phyloP scores from a whole-genome alignment of 1,140 invertebrate genomes.

The Vollenhovia emeryi region DNA sequence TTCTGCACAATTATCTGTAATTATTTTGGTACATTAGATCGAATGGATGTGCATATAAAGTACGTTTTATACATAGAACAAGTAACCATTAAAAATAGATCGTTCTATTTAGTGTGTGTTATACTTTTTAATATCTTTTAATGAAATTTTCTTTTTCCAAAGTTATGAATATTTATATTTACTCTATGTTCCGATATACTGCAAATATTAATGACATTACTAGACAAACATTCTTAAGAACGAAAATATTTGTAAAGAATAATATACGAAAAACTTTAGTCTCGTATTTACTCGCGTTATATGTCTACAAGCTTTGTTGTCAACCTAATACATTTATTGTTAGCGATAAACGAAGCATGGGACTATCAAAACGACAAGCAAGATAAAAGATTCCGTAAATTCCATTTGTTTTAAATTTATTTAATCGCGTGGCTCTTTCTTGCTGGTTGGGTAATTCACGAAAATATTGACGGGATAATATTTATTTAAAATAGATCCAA shows the following conservation, averaged over 20 bases:
- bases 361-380: background rate
- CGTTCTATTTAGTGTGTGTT: background rate
- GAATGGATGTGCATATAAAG: too few species aligned
- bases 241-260: background rate
- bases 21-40: background rate
- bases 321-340: background rate
- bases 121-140: background rate
- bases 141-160: background rate
- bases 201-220: background rate
- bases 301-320: background rate
- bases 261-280: background rate
- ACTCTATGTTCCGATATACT: background rate
- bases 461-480: background rate
- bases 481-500: conserved; percentile 23
- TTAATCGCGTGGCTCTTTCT: too few species aligned
- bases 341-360: background rate
- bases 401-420: background rate
- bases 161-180: background rate
- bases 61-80: background rate
- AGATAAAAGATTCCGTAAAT: background rate
- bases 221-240: background rate
- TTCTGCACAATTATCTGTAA: conserved; percentile 21
- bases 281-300: too few species aligned
- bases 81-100: background rate
- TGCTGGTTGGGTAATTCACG: too few species aligned